Evolutionary conservation across 2,888 invertebrate species (phyloP).

Genomic region (Hyppa rectilinea): DNA sequence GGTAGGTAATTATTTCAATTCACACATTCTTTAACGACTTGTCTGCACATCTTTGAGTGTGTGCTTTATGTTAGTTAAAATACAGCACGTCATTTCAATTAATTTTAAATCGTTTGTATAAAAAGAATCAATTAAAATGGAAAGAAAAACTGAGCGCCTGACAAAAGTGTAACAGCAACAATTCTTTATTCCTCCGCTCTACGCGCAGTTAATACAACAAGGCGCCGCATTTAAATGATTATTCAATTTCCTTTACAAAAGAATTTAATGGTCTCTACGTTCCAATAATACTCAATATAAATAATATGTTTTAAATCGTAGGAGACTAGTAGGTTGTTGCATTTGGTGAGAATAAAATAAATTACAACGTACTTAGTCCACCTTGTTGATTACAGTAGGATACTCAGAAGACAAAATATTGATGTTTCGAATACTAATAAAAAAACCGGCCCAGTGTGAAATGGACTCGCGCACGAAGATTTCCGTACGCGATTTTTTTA

Average conservation of each 20-base stretch:
- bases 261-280: slow-evolving; percentile 24
- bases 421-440: neutral
- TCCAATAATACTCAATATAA: slow-evolving; percentile 20
- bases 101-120: too few species aligned
- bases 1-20: neutral
- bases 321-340: neutral
- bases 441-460: too few species aligned
- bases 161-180: slow-evolving; percentile 48
- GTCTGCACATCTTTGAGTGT: neutral
- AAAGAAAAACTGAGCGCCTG: slow-evolving; percentile 34
- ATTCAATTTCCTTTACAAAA: slow-evolving; percentile 55
- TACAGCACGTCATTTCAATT: neutral
- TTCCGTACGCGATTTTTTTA: too few species aligned
- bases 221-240: slow-evolving; percentile 53
- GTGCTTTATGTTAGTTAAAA: neutral
- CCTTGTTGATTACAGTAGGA: too few species aligned
- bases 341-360: neutral
- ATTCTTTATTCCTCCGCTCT: slow-evolving; percentile 35
- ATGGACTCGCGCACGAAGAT: too few species aligned
- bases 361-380: too few species aligned
- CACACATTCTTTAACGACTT: neutral
- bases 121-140: neutral
- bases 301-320: slow-evolving; percentile 4
- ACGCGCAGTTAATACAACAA: slow-evolving; percentile 50
- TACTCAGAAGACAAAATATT: neutral